Evolutionary conservation across 2,888 invertebrate genomes (phyloP).

Genomic region (Rhabditoides inermis): DNA sequence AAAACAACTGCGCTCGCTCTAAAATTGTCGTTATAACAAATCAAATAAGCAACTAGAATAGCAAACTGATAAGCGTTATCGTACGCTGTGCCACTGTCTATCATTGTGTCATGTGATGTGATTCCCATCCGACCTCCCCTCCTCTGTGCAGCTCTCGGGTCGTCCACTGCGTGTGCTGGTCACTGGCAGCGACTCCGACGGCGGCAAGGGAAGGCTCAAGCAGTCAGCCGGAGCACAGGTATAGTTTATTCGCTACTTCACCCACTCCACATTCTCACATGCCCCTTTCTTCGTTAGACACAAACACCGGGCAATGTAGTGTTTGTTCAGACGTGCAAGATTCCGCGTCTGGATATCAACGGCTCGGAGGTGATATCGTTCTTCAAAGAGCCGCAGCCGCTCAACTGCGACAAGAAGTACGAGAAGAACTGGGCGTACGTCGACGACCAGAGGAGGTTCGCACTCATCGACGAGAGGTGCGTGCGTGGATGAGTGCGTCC

Average conservation of each 20-base stretch:
- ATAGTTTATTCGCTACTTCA: background rate
- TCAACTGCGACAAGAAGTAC: slow-evolving; percentile 23
- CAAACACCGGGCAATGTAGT: background rate
- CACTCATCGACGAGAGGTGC: slow-evolving; percentile 21
- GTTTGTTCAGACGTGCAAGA: slow-evolving; percentile 30
- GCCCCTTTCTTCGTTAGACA: too few species aligned
- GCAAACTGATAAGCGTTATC: too few species aligned
- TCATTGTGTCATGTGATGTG: too few species aligned
- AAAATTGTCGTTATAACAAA: too few species aligned
- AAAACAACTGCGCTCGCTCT: too few species aligned
- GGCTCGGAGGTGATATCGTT: slow-evolving; percentile 39
- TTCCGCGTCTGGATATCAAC: slow-evolving; percentile 44
- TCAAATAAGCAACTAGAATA: too few species aligned
- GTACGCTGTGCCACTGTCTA: too few species aligned
- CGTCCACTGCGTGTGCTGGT: too few species aligned
- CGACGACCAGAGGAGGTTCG: slow-evolving; percentile 29
- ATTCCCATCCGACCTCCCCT: too few species aligned
- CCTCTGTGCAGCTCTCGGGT: too few species aligned
- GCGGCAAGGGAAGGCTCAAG: background rate
- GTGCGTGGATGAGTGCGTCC: slow-evolving; percentile 1
- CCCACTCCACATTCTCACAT: too few species aligned
- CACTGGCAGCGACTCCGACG: too few species aligned
- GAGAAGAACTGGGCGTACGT: slow-evolving; percentile 38
- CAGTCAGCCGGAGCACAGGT: background rate
- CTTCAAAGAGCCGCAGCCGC: slow-evolving; percentile 26